phyloP scores from a whole-genome alignment of 37 sponge, comb jelly and placozoan genomes.

The Petrosia ficiformis region DNA sequence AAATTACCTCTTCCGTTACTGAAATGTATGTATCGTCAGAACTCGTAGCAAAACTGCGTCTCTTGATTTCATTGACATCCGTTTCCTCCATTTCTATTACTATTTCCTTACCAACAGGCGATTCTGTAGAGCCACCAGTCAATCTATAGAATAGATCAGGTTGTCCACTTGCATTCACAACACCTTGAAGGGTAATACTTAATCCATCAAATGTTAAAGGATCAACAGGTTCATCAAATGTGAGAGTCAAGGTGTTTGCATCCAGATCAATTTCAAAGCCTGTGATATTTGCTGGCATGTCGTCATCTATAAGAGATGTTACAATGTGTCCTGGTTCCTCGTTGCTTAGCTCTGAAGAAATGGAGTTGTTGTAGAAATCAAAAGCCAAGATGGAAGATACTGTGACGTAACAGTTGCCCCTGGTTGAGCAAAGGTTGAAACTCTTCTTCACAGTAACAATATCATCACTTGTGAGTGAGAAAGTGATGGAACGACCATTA shows the following conservation, averaged over 20 bases:
- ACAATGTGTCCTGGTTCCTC: conserved; percentile 71
- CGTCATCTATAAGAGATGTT: conserved; percentile 54
- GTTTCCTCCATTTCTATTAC: conserved; percentile 32
- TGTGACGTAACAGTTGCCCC: conserved; percentile 76
- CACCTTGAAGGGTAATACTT: conserved; percentile 74
- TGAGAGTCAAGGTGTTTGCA: conserved; percentile 40
- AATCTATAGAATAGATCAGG: conserved; percentile 27
- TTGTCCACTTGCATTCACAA: conserved; percentile 34
- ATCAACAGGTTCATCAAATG: conserved; percentile 82
- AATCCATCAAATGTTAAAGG: conserved; percentile 58
- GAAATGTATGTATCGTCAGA: conserved; percentile 55
- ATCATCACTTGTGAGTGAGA: conserved; percentile 60
- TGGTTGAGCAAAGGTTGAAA: conserved; percentile 47
- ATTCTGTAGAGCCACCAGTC: conserved; percentile 42
- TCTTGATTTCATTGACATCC: conserved; percentile 61
- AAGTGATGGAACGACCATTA: conserved; percentile 23
- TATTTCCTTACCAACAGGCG: conserved; percentile 42
- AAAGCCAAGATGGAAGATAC: conserved; percentile 36
- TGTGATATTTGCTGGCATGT: conserved; percentile 40
- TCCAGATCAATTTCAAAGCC: conserved; percentile 68
- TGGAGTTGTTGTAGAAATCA: conserved; percentile 48
- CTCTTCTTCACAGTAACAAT: conserved; percentile 51
- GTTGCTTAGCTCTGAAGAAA: conserved; percentile 45
- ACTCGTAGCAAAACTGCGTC: conserved; percentile 61
- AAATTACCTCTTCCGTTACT: conserved; percentile 36